phyloP scores from a whole-genome alignment of 2,797 vertebrate species.

The Amblyopsis hoosieri region DNA sequence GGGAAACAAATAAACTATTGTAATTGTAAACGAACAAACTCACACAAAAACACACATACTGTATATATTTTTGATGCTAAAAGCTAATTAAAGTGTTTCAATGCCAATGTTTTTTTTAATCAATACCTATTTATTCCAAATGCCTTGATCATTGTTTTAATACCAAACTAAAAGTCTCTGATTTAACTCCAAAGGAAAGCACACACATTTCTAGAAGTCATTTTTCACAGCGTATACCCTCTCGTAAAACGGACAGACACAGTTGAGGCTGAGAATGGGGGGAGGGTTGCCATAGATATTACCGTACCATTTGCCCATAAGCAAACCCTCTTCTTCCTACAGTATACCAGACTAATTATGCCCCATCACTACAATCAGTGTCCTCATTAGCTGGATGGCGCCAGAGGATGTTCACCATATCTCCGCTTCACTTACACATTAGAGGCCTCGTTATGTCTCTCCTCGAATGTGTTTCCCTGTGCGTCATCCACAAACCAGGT shows the following conservation, averaged over 20 bases:
- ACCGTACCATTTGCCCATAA: conserved; percentile 29
- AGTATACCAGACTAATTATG: conserved; percentile 34
- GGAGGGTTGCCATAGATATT: conserved; percentile 55
- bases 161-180: too few species aligned
- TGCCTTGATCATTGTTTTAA: too few species aligned
- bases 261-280: conserved; percentile 17
- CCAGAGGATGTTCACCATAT: background rate
- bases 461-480: background rate
- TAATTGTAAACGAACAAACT: too few species aligned
- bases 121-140: too few species aligned
- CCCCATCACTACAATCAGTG: conserved; percentile 21
- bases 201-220: too few species aligned
- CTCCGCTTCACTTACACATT: conserved; percentile 20
- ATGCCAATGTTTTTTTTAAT: too few species aligned
- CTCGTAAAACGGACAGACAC: background rate
- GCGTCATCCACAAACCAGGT: conserved; percentile 20
- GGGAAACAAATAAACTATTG: too few species aligned
- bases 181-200: too few species aligned
- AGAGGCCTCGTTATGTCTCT: conserved; percentile 22
- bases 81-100: too few species aligned
- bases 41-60: too few species aligned
- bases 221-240: too few species aligned
- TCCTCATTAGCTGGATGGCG: background rate
- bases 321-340: conserved; percentile 20
- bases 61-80: too few species aligned